Percentiles rank a stretch among this genome's conserved stretches.
Conservation (phyloP, 2,888 invertebrate genomes). For the Napeogenes sylphis region DNA sequence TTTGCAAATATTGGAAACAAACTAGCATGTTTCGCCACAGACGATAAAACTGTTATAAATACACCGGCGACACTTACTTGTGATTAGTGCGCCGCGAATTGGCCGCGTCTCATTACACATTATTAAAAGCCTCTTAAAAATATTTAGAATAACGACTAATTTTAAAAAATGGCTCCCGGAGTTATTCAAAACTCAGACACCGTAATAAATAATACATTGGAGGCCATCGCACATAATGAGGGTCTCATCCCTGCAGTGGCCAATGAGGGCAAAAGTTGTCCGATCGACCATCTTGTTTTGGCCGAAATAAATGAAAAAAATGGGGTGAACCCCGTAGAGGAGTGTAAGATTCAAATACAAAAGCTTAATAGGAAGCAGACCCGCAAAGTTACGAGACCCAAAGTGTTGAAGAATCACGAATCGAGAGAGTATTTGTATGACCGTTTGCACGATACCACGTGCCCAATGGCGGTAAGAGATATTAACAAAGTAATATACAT, state of each 20-base stretch:
- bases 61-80: conserved; percentile 46
- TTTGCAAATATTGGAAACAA: conserved; percentile 44
- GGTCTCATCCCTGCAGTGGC: conserved; percentile 42
- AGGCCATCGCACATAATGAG: conserved; percentile 27
- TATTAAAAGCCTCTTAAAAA: conserved; percentile 17
- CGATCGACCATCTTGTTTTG: conserved; percentile 43
- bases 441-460: conserved; percentile 57
- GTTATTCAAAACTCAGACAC: conserved; percentile 54
- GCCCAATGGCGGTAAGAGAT: conserved; percentile 61
- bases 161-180: conserved; percentile 59
- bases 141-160: conserved; percentile 9
- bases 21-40: conserved; percentile 33
- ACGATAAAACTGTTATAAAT: conserved; percentile 67
- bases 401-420: conserved; percentile 63
- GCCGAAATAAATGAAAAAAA: conserved; percentile 26
- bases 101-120: conserved; percentile 44
- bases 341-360: conserved; percentile 30
- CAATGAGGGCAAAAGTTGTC: conserved; percentile 42
- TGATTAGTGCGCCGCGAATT: conserved; percentile 54
- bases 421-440: conserved; percentile 61
- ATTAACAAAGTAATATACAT: not conserved
- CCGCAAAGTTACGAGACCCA: conserved; percentile 55
- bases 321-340: conserved; percentile 13
- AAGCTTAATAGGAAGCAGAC: conserved; percentile 45
- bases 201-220: conserved; percentile 44